Evolutionary conservation across 2,888 invertebrate genomes (phyloP).

Genomic region (Drosophila lacicola): DNA sequence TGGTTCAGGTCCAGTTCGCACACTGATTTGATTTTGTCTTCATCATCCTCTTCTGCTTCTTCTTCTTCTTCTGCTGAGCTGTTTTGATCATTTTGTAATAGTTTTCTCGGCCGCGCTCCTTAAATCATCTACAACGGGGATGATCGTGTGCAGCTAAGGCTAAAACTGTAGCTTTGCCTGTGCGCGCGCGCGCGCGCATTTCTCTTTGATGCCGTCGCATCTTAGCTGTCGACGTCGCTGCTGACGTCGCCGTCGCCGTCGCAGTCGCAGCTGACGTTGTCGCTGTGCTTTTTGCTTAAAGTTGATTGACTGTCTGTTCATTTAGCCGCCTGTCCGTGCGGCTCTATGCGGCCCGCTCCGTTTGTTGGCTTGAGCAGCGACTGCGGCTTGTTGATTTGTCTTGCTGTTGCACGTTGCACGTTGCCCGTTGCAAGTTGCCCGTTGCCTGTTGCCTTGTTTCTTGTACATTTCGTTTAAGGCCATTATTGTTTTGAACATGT

Average conservation of each 20-base stretch:
- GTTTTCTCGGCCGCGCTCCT: conserved; percentile 72
- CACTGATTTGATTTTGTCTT: conserved; percentile 72
- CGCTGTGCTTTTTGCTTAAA: conserved; percentile 75
- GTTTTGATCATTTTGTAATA: conserved; percentile 75
- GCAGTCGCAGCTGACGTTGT: conserved; percentile 38
- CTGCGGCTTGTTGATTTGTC: conserved; percentile 59
- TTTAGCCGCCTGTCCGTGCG: conserved; percentile 71
- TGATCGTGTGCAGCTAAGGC: conserved; percentile 33
- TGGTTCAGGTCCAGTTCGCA: conserved; percentile 64
- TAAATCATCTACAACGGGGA: conserved; percentile 63
- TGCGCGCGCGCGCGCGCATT: conserved; percentile 46
- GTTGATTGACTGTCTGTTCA: conserved; percentile 80
- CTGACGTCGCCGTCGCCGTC: conserved; percentile 17
- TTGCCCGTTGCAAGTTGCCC: neutral
- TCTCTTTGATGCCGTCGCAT: conserved; percentile 66
- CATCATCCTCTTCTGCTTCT: conserved; percentile 11
- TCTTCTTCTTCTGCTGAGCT: conserved; percentile 46
- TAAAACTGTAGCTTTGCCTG: conserved; percentile 30
- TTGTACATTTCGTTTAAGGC: conserved; percentile 74
- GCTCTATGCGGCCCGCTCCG: conserved; percentile 59
- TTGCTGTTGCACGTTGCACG: conserved; percentile 36
- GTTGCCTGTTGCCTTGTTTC: conserved; percentile 24
- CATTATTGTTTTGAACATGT: conserved; percentile 77
- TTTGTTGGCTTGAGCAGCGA: conserved; percentile 56
- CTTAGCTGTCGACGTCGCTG: conserved; percentile 11